These are phyloP conservation scores for Poecilobothrus nobilitatus DNA, from an alignment of 2,888 invertebrate genomes.

Conservation along the genomic window DNA sequence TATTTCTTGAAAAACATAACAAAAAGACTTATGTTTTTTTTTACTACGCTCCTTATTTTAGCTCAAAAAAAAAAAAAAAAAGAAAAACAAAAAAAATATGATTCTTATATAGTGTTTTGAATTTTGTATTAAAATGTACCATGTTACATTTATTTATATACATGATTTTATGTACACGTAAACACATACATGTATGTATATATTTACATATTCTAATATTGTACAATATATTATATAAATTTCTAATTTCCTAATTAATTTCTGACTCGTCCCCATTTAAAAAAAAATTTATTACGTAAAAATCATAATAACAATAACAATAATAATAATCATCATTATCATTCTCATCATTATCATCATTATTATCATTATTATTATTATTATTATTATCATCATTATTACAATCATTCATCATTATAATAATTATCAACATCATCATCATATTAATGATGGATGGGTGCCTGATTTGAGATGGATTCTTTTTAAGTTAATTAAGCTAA, in stretches of 20 bases:
- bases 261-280: background rate
- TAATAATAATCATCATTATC: background rate
- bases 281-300: background rate
- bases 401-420: no score
- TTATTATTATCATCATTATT: no score
- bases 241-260: background rate
- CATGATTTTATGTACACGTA: background rate
- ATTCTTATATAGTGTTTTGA: no score
- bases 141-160: background rate
- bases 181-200: background rate
- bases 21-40: no score
- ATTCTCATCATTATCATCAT: no score
- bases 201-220: no score
- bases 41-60: no score
- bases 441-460: conserved; percentile 9
- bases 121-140: no score
- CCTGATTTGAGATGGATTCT: conserved; percentile 10
- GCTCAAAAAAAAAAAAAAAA: background rate
- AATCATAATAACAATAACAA: background rate
- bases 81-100: background rate
- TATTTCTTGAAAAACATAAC: no score
- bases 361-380: no score
- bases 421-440: background rate
- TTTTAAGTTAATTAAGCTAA: conserved; percentile 4
- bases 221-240: background rate